Evolutionary conservation across 2,797 vertebrate genomes (phyloP), one percentile per base, ranked within the genome.

Genomic region (Rhinichthys osculus): DNA sequence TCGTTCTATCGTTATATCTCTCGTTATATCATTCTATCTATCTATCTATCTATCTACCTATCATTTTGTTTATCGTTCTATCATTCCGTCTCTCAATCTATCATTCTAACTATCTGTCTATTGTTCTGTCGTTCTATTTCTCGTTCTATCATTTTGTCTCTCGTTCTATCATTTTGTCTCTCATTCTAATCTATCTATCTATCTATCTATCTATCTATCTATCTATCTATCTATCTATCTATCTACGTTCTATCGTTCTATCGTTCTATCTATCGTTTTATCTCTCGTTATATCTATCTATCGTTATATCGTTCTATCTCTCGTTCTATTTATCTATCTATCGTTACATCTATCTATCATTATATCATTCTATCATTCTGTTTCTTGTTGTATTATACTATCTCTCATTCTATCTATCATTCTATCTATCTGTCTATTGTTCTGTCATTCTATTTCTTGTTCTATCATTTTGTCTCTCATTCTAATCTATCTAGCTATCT

Each of bases 1-100:
- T 67, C 14, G 0, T 0, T 69, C 16, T 8, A 7, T 69, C 30
- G 27, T 27, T 27, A 27, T 2, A 2, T 52, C 10, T 64, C 16
- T 30, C 2, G 0, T 1, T 59, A 23, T 59, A 3, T 59, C 1
- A 0, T 2, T 64, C 27, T 21, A 1, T 16, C 64, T 33, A 2
- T 69, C 9, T 5, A 35, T 38, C 33, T 1, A 2, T 69, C 35
- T 23, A 11, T 35, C 16, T 1, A 2, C 38, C 19, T 27, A 7
- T 42, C 27, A 27, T 27, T 27, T 1, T 27, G 27, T 27, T 27
- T 27, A 1, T 27, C 1, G 27, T 27, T 27, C 1, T 27, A 27
- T 27, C 1, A 27, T 27, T 1, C 7, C 2, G 5, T 33, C 7
- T 7, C 1, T 33, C 64, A 17, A 11, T 67, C 2, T 1, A 2